A percentile compares a stretch with the other conserved stretches of the same genome.
Evolutionary conservation across 2,113 vertebrate species (phyloP).

Genomic region (Pelecanus crispus): DNA sequence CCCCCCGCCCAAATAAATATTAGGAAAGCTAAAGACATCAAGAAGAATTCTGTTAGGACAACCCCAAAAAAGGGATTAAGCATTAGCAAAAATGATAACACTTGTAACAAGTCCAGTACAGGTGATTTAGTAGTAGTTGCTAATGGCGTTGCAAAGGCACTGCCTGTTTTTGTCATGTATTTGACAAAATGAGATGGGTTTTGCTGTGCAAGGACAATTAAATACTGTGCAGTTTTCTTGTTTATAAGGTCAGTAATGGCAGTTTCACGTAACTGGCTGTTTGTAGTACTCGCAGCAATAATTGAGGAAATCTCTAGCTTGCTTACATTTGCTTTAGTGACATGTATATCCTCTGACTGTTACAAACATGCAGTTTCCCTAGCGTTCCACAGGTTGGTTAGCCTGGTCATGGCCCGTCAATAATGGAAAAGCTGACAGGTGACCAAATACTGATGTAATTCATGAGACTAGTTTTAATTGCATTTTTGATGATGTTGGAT

Average conservation of each 20-base stretch:
- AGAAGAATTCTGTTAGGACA: not conserved
- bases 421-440: not conserved
- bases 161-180: not conserved
- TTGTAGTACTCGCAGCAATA: not conserved
- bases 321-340: not conserved
- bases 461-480: not conserved
- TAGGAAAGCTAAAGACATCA: not conserved
- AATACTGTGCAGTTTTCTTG: not conserved
- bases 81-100: rapidly evolving
- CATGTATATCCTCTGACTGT: not conserved
- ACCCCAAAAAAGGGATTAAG: not conserved
- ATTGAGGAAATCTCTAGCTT: not conserved
- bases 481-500: not conserved
- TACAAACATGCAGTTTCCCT: not conserved
- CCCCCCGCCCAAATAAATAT: not conserved
- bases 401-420: not conserved
- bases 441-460: not conserved
- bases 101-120: not conserved
- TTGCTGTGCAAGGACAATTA: not conserved
- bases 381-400: not conserved
- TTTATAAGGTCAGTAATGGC: not conserved
- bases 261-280: not conserved
- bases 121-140: not conserved
- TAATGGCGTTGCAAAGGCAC: not conserved
- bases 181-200: not conserved